These are phyloP conservation scores for Abscondita cerata DNA, from an alignment of 2,888 invertebrate species.

Conservation along the genomic window DNA sequence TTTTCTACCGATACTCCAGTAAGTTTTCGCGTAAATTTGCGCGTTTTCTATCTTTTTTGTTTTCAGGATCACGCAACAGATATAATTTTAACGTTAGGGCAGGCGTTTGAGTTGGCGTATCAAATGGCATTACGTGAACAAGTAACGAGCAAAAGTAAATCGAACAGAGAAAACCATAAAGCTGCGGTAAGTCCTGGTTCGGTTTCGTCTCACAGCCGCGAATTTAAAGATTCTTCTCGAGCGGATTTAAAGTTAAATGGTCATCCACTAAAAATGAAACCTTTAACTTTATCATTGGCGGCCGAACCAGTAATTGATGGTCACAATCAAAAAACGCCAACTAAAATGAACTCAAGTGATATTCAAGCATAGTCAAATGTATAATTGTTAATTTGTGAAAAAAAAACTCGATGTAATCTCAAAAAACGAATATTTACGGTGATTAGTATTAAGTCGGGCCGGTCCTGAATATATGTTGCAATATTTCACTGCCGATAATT, in stretches of 20 bases:
- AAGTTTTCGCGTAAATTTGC: slow-evolving; percentile 55
- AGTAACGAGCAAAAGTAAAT: slow-evolving; percentile 61
- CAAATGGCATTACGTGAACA: slow-evolving; percentile 88
- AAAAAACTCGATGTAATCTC: slow-evolving; percentile 14
- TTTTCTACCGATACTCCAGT: slow-evolving; percentile 95
- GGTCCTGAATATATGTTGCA: slow-evolving; percentile 28
- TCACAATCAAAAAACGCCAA: slow-evolving; percentile 50
- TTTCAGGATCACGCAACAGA: slow-evolving; percentile 95
- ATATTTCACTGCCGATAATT: slow-evolving; percentile 30
- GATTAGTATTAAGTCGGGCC: slow-evolving; percentile 11
- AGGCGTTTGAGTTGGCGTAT: slow-evolving; percentile 97
- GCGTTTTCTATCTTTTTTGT: slow-evolving; percentile 25
- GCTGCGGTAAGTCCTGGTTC: slow-evolving; percentile 59
- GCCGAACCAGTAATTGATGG: slow-evolving; percentile 60
- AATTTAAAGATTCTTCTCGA: slow-evolving; percentile 61
- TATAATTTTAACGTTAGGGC: slow-evolving; percentile 93
- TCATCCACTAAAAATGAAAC: slow-evolving; percentile 73
- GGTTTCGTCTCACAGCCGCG: slow-evolving; percentile 59
- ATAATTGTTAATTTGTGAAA: slow-evolving; percentile 10
- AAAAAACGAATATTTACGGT: slow-evolving; percentile 5
- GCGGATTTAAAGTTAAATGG: slow-evolving; percentile 76
- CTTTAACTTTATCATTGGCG: slow-evolving; percentile 66
- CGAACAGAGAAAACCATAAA: slow-evolving; percentile 64
- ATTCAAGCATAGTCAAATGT: slow-evolving; percentile 44
- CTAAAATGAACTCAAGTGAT: slow-evolving; percentile 49